Percentiles rank a stretch among this genome's conserved stretches.
Evolutionary conservation across 2,888 invertebrate species (phyloP).

Genomic region (Taphrorychus bicolor): DNA sequence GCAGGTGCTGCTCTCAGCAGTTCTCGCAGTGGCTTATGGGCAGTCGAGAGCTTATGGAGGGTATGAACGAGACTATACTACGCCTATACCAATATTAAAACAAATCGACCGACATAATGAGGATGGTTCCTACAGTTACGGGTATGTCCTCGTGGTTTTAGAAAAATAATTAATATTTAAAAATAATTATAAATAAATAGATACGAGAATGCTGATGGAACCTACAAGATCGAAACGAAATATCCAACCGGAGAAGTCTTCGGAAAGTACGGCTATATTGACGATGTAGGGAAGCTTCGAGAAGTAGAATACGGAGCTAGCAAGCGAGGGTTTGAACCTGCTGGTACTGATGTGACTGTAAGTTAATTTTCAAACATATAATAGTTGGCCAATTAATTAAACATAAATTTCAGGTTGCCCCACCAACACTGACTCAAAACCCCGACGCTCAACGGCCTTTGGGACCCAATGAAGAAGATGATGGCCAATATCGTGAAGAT

Average conservation of each 20-base stretch:
- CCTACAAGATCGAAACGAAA: conserved; percentile 88
- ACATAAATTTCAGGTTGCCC: conserved; percentile 72
- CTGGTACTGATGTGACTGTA: conserved; percentile 73
- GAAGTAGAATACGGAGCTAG: conserved; percentile 89
- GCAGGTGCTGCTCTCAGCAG: conserved; percentile 54
- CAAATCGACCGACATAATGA: conserved; percentile 87
- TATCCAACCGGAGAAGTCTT: conserved; percentile 83
- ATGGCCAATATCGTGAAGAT: conserved; percentile 86
- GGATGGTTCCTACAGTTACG: conserved; percentile 88
- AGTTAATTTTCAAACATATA: too few species aligned
- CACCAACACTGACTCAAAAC: conserved; percentile 71
- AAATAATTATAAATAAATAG: conserved; percentile 11
- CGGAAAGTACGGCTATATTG: conserved; percentile 90
- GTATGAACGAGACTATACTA: conserved; percentile 66
- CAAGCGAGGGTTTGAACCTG: conserved; percentile 81
- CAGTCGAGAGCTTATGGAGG: conserved; percentile 38
- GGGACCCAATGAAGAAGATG: conserved; percentile 75
- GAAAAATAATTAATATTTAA: neutral
- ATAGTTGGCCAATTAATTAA: neutral
- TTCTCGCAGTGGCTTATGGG: conserved; percentile 50
- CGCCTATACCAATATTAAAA: conserved; percentile 81
- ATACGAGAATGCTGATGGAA: conserved; percentile 86
- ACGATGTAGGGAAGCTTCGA: conserved; percentile 75
- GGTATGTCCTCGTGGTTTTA: conserved; percentile 51
- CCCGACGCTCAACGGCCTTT: conserved; percentile 53